Evolutionary conservation across 2,797 vertebrate genomes (phyloP), one percentile per base, ranked within the genome.

Genomic region (Nyctalus aviator): DNA sequence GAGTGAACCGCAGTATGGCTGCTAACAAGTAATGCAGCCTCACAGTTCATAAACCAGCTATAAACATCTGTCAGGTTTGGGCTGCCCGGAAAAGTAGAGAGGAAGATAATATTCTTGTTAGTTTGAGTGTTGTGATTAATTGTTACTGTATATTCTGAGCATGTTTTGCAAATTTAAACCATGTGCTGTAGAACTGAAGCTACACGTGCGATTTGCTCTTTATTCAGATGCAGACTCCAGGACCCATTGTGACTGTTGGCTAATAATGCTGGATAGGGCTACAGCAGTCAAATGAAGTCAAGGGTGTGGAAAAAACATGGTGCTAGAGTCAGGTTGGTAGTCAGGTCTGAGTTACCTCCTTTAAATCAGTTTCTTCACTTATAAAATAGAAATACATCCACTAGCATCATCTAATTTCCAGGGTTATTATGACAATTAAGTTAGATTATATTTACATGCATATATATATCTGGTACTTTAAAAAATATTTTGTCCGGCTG

Each of bases 351-450:
- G 32, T 86, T 79, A 64, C 7, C 35, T 27, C 88, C n/a, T 59
- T 57, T 69, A 59, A 90, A 27, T 32, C 66, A 82, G 50, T 76
- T 73, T 21, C 27, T 71, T 86, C 37, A 84, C 32, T 13, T 87
- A 62, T 95, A 62, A 90, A 62, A 57, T 66, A 79, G 55, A 94
- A 75, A n/a, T 82, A n/a, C 9, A 9, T 76, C 83, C 57, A 84
- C 10, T 78, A 50, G 64, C 25, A 81, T 32, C 41, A 85, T 46
- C 30, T 88, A 76, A 46, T 78, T 94, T 62, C 83, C 73, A 76
- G n/a, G 8, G 5, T 94, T 73, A 57, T 30, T 94, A 7, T 87
- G 64, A 88, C n/a, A 59, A 86, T 83, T 73, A n/a, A 48, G 21
- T 86, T 71, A 55, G 55, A 53, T 68, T 79, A 27, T 72, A 87